Percentiles rank a stretch among this genome's conserved stretches.
phyloP scores from a whole-genome alignment of 2,797 vertebrate genomes.

The Malurus splendens region DNA sequence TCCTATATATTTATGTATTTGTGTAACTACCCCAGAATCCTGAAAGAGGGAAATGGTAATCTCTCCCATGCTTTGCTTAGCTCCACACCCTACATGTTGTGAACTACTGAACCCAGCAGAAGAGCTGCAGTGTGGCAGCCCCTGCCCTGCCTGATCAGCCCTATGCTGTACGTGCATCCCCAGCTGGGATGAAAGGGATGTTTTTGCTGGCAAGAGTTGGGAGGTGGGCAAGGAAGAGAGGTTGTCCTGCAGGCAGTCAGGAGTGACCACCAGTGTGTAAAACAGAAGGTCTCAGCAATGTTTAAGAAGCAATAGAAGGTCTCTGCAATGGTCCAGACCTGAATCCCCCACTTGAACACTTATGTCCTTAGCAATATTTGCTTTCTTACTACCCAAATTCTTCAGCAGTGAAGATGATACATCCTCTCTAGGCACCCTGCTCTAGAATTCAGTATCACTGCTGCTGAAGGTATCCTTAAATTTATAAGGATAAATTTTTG shows the following conservation, averaged over 20 bases:
- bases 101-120: neutral
- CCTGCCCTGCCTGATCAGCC: neutral
- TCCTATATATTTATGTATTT: neutral
- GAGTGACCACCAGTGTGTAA: neutral
- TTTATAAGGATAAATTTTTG: neutral
- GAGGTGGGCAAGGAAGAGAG: neutral
- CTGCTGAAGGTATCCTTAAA: neutral
- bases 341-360: neutral
- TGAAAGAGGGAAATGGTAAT: neutral
- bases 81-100: neutral
- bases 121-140: neutral
- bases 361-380: neutral
- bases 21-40: neutral
- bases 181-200: neutral
- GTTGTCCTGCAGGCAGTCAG: neutral
- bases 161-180: rapidly evolving
- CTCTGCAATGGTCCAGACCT: neutral
- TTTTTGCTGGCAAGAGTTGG: neutral
- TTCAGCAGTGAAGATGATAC: neutral
- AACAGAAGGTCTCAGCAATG: neutral
- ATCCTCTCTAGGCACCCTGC: neutral
- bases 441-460: neutral
- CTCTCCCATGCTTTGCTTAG: neutral
- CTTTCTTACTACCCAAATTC: neutral
- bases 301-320: no score